Conservation (phyloP, 2,888 invertebrate species). For the Conchocele bisecta region DNA sequence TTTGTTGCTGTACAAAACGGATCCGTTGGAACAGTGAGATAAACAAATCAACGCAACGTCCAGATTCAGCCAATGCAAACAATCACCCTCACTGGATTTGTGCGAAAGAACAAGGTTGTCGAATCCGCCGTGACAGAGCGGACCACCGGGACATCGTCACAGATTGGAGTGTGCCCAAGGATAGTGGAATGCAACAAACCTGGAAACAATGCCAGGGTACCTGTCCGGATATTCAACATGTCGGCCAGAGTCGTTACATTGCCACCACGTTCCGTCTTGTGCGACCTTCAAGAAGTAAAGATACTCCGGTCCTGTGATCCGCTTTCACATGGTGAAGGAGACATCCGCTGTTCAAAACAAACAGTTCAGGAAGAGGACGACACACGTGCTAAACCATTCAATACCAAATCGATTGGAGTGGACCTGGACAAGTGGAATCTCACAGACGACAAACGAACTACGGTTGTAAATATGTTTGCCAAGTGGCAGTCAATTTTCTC, state of each 20-base stretch:
- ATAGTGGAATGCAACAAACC: conserved; percentile 16
- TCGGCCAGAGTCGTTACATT: conserved; percentile 18
- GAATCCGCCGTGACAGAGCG: conserved; percentile 16
- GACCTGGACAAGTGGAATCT: neutral
- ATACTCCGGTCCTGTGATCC: conserved; percentile 1
- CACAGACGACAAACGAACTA: conserved; percentile 1
- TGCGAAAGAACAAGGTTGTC: neutral
- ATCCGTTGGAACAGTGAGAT: conserved; percentile 6
- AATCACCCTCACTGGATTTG: conserved; percentile 1
- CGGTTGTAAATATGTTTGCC: neutral
- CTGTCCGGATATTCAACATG: conserved; percentile 12
- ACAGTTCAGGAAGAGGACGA: neutral
- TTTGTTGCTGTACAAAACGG: neutral
- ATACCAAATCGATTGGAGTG: neutral
- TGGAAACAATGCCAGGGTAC: conserved; percentile 17
- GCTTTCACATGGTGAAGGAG: neutral
- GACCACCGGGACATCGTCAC: neutral
- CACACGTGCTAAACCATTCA: too few species aligned
- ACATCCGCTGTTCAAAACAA: neutral
- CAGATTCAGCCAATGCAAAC: conserved; percentile 19
- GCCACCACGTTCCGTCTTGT: neutral
- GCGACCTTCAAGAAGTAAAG: conserved; percentile 14
- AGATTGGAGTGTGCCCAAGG: conserved; percentile 7
- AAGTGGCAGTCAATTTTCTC: conserved; percentile 14
- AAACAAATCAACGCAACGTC: conserved; percentile 3